Evolutionary conservation across 2,888 invertebrate species (phyloP).

Genomic region (Hemistola chrysoprasaria): DNA sequence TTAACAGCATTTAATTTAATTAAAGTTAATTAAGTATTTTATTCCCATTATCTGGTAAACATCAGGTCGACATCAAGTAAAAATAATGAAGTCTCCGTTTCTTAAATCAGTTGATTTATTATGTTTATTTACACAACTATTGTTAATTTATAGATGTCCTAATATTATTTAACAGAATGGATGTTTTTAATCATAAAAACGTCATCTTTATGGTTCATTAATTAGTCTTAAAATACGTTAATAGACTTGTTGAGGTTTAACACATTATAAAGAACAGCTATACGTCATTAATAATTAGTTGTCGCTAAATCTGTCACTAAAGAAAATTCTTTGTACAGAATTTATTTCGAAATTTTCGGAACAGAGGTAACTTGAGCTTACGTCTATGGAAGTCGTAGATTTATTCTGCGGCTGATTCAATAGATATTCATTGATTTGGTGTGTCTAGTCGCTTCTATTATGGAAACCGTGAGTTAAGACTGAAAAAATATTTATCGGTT

Average conservation of each 20-base stretch:
- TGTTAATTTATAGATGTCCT: neutral
- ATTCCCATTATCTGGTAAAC: slow-evolving; percentile 11
- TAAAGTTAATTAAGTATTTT: slow-evolving; percentile 14
- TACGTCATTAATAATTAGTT: no score
- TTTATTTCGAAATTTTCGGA: slow-evolving; percentile 50
- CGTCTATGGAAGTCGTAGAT: neutral
- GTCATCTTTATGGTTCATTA: slow-evolving; percentile 28
- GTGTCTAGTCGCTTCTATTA: slow-evolving; percentile 14
- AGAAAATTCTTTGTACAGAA: slow-evolving; percentile 55
- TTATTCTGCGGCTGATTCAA: slow-evolving; percentile 3
- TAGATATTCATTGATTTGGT: slow-evolving; percentile 11
- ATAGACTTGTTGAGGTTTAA: slow-evolving; percentile 34
- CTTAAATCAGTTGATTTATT: no score
- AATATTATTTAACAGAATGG: neutral
- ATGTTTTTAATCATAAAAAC: slow-evolving; percentile 38
- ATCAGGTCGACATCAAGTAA: no score
- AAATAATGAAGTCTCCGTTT: no score
- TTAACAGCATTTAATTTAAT: slow-evolving; percentile 13
- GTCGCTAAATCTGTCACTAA: slow-evolving; percentile 49
- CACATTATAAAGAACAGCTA: slow-evolving; percentile 44
- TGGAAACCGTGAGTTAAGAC: slow-evolving; percentile 1
- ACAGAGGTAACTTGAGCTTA: slow-evolving; percentile 41
- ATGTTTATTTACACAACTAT: neutral
- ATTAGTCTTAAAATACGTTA: slow-evolving; percentile 30
- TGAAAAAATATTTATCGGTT: no score